Evolutionary conservation across 2,888 invertebrate species (phyloP).

Genomic region (Catonia carolina): DNA sequence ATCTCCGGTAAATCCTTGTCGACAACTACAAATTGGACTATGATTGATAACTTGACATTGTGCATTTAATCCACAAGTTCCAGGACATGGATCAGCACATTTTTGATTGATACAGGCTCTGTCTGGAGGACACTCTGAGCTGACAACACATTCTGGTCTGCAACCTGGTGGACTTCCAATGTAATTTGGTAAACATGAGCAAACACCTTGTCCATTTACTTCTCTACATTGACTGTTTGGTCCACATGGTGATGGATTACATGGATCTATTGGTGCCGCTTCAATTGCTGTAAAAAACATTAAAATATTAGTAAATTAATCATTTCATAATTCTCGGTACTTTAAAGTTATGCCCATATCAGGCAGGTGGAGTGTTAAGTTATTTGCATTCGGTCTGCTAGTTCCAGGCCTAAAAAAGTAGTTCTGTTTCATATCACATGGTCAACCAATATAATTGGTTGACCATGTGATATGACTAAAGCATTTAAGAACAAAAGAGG

Average conservation of each 20-base stretch:
- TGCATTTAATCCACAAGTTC: constrained; percentile 41
- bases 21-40: constrained; percentile 43
- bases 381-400: too few relatives aligned
- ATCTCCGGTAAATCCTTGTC: constrained; percentile 42
- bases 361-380: too few relatives aligned
- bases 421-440: too few relatives aligned
- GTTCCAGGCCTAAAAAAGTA: too few relatives aligned
- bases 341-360: too few relatives aligned
- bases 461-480: too few relatives aligned
- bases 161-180: constrained; percentile 42
- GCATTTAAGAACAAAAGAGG: too few relatives aligned
- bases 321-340: too few relatives aligned
- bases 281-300: constrained; percentile 25
- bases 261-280: constrained; percentile 50
- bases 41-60: constrained; percentile 42
- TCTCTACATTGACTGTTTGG: constrained; percentile 39
- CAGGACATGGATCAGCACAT: constrained; percentile 41
- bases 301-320: neutral
- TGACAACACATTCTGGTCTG: constrained; percentile 38
- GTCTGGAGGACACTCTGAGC: constrained; percentile 39
- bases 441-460: too few relatives aligned
- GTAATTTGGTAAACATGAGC: constrained; percentile 38
- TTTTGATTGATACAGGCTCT: constrained; percentile 41
- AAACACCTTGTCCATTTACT: constrained; percentile 38
- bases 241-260: constrained; percentile 50